A percentile compares a stretch with the other conserved stretches of the same genome.
Conservation (phyloP, 1,140 invertebrate species). For the Drosophila ironensis region DNA sequence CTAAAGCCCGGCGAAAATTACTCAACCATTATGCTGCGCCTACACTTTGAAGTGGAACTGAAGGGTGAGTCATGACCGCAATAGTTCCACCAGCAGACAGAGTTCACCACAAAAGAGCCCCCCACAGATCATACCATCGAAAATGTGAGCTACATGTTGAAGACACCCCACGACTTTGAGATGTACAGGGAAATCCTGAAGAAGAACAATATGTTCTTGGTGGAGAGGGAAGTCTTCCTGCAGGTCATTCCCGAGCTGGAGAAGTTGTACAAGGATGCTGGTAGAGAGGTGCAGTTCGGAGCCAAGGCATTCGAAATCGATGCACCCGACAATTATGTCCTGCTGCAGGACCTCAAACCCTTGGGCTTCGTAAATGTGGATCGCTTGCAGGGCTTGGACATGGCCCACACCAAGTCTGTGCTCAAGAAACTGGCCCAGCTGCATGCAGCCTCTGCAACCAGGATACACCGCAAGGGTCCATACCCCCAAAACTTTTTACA, state of each 20-base stretch:
- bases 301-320: constrained; percentile 52
- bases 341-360: constrained; percentile 82
- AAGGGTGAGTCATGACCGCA: constrained; percentile 35
- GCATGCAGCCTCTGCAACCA: constrained; percentile 81
- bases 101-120: too few species aligned
- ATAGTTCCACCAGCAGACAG: neutral
- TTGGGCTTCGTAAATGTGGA: constrained; percentile 84
- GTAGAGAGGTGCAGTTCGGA: constrained; percentile 36
- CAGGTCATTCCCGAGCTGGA: constrained; percentile 54
- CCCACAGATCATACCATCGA: constrained; percentile 43
- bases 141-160: constrained; percentile 53
- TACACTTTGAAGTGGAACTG: constrained; percentile 43
- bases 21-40: constrained; percentile 56
- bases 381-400: constrained; percentile 82
- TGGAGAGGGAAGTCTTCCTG: constrained; percentile 50
- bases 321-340: constrained; percentile 68
- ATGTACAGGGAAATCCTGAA: constrained; percentile 39
- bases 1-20: constrained; percentile 61
- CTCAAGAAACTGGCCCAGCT: constrained; percentile 84
- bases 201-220: constrained; percentile 52
- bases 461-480: constrained; percentile 32
- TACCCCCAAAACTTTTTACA: constrained; percentile 36
- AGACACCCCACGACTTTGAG: constrained; percentile 54
- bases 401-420: constrained; percentile 82
- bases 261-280: constrained; percentile 67